Conservation (phyloP, 2,113 vertebrate species). For the Siniperca chuatsi region DNA sequence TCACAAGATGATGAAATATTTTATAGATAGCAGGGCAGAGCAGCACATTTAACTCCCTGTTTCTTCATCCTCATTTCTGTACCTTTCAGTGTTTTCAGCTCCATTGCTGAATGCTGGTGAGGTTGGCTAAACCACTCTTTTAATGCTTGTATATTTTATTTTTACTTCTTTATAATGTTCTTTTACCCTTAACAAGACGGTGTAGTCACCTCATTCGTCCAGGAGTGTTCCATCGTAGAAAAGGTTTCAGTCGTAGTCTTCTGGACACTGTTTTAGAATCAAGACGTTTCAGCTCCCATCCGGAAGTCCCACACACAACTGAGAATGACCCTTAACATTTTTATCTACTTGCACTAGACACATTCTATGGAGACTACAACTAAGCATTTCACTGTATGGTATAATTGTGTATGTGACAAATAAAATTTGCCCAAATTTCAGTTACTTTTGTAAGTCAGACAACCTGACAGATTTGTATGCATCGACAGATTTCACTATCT, state of each 20-base stretch:
- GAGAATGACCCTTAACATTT: neutral
- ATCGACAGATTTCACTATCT: neutral
- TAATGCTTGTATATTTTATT: neutral
- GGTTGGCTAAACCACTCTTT: neutral
- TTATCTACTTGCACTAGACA: neutral
- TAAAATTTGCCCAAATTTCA: neutral
- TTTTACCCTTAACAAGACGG: neutral
- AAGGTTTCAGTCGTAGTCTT: too few species aligned
- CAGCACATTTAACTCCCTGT: too few species aligned
- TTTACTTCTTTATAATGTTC: neutral
- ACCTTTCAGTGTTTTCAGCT: too few species aligned
- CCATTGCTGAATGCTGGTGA: neutral
- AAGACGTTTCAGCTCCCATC: too few species aligned
- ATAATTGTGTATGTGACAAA: neutral
- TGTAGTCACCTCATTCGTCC: too few species aligned
- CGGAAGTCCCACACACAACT: too few species aligned
- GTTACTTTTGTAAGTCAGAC: neutral
- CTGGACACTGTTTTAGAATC: too few species aligned
- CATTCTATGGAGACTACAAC: neutral
- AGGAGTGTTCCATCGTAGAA: too few species aligned
- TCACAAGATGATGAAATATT: too few species aligned
- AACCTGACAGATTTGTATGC: neutral
- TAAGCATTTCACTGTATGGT: neutral
- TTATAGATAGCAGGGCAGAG: too few species aligned
- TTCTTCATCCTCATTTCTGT: too few species aligned